Conservation (phyloP, 1,140 invertebrate species). For the Drosophila orena region DNA sequence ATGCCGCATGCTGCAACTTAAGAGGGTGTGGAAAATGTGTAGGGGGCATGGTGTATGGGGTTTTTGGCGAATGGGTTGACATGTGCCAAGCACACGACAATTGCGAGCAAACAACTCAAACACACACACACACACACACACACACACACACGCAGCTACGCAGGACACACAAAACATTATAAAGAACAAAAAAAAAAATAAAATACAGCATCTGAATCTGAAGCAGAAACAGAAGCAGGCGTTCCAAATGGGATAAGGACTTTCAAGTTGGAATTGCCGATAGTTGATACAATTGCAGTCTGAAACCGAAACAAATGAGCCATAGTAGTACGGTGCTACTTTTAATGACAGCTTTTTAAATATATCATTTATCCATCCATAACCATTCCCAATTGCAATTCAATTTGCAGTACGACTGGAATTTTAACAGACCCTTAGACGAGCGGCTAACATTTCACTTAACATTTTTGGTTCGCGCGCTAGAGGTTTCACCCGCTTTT, state of each 20-base stretch:
- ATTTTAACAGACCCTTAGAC: constrained; percentile 25
- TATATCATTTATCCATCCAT: background rate
- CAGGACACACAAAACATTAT: background rate
- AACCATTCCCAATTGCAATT: background rate
- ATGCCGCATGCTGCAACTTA: constrained; percentile 72
- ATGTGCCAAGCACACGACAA: constrained; percentile 73
- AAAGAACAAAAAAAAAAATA: constrained; percentile 4
- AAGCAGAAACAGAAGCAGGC: background rate
- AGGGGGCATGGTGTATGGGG: too few species aligned
- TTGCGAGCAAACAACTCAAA: constrained; percentile 39
- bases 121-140: constrained; percentile 16
- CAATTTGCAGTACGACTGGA: constrained; percentile 17
- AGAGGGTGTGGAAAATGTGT: constrained; percentile 7
- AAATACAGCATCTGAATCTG: constrained; percentile 3
- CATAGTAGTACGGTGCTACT: background rate
- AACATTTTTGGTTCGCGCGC: constrained; percentile 69
- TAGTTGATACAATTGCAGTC: constrained; percentile 43
- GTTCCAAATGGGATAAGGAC: constrained; percentile 3
- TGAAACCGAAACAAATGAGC: background rate
- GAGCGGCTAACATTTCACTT: constrained; percentile 76
- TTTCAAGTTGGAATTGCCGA: background rate
- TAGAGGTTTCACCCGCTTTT: constrained; percentile 19
- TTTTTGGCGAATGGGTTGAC: constrained; percentile 62
- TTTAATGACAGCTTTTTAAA: too few species aligned
- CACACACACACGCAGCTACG: background rate